Evolutionary conservation across 2,888 invertebrate genomes (phyloP).

Genomic region (Leptinotarsa tumamoca): DNA sequence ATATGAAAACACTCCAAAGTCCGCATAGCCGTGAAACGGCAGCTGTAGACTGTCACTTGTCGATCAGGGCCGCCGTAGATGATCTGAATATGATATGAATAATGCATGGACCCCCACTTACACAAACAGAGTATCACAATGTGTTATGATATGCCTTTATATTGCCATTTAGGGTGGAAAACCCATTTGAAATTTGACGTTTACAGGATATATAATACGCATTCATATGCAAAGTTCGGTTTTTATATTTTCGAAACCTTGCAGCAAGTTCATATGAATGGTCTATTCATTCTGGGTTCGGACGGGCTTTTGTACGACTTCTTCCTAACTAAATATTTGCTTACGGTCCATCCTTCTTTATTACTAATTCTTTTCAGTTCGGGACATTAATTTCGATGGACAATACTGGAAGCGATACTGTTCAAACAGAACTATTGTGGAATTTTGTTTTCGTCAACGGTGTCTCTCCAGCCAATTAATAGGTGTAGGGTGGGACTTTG

Average conservation of each 20-base stretch:
- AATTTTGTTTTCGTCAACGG: conserved; percentile 35
- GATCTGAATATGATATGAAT: conserved; percentile 64
- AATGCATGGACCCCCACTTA: conserved; percentile 62
- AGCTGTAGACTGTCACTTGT: conserved; percentile 68
- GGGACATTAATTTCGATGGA: conserved; percentile 45
- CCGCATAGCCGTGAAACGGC: conserved; percentile 64
- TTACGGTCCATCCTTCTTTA: conserved; percentile 49
- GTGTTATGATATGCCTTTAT: conserved; percentile 65
- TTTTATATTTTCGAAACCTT: conserved; percentile 53
- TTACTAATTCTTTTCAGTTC: conserved; percentile 46
- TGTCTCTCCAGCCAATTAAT: conserved; percentile 35
- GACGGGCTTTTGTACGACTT: conserved; percentile 52
- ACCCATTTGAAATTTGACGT: conserved; percentile 66
- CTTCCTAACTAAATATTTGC: conserved; percentile 57
- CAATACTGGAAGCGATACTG: conserved; percentile 44
- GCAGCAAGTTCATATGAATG: conserved; percentile 54
- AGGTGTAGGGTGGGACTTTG: conserved; percentile 27
- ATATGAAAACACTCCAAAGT: conserved; percentile 62
- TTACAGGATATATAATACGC: conserved; percentile 63
- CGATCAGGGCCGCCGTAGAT: conserved; percentile 62
- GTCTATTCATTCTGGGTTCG: conserved; percentile 47
- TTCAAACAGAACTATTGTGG: conserved; percentile 42
- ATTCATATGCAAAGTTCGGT: conserved; percentile 64
- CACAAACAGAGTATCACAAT: conserved; percentile 58
- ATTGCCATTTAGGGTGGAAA: conserved; percentile 65